Conservation (phyloP, 2,113 vertebrate genomes). For the Coryphaenoides rupestris region DNA sequence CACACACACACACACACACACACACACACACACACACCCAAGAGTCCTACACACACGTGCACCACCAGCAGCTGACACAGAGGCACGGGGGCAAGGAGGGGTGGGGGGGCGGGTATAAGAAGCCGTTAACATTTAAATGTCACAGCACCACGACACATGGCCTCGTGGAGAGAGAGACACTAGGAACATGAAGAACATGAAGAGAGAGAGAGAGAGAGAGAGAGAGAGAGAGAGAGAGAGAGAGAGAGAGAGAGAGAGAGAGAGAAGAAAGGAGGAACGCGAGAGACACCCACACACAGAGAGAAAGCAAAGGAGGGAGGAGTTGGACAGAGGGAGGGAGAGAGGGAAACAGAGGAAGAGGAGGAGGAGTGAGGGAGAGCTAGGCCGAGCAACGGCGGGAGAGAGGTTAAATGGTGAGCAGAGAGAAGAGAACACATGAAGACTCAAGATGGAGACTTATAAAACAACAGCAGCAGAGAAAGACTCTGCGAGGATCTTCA, state of each 20-base stretch:
- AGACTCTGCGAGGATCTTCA: too few species aligned
- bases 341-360: too few species aligned
- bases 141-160: slow-evolving; percentile 42
- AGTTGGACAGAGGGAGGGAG: background rate
- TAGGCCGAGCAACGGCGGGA: too few species aligned
- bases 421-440: too few species aligned
- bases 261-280: too few species aligned
- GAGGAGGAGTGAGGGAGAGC: background rate
- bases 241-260: background rate
- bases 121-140: slow-evolving; percentile 68
- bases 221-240: slow-evolving; percentile 1
- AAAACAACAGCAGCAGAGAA: too few species aligned
- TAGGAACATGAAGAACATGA: background rate
- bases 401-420: background rate
- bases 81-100: slow-evolving; percentile 39
- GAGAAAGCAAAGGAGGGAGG: slow-evolving; percentile 7
- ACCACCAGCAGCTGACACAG: background rate
- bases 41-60: background rate
- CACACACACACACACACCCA: slow-evolving; percentile 2
- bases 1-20: background rate
- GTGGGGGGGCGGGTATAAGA: slow-evolving; percentile 46
- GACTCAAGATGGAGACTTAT: too few species aligned
- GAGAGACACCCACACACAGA: too few species aligned
- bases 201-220: slow-evolving; percentile 7
- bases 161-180: slow-evolving; percentile 22